Evolutionary conservation across 2,113 vertebrate genomes (phyloP).

Genomic region (Pogonocichla stellata): DNA sequence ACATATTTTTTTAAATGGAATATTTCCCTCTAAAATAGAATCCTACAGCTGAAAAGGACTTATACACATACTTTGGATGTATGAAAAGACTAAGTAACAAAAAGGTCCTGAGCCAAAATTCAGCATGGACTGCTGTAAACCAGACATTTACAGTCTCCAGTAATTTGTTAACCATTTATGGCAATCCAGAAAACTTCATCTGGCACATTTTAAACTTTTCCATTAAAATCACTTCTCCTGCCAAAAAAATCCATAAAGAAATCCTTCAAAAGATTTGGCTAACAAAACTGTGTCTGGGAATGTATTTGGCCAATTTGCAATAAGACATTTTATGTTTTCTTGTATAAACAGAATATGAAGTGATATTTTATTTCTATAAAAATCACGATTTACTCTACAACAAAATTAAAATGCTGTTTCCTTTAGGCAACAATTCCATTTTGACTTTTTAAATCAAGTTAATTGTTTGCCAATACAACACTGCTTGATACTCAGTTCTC

Average conservation of each 20-base stretch:
- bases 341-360: conserved; percentile 65
- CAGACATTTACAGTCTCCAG: conserved; percentile 67
- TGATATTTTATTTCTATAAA: conserved; percentile 49
- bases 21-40: conserved; percentile 19
- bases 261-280: conserved; percentile 73
- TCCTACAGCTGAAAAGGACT: conserved; percentile 2
- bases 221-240: conserved; percentile 69
- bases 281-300: conserved; percentile 81
- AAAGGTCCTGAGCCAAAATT: conserved; percentile 32
- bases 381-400: conserved; percentile 51
- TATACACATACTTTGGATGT: background rate
- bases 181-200: conserved; percentile 73
- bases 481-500: background rate
- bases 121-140: conserved; percentile 46
- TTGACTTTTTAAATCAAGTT: background rate
- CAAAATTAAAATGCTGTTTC: background rate
- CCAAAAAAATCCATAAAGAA: conserved; percentile 78
- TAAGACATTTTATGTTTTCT: conserved; percentile 72
- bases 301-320: conserved; percentile 75
- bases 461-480: background rate
- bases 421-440: conserved; percentile 1
- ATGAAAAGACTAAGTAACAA: conserved; percentile 6
- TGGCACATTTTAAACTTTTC: conserved; percentile 73
- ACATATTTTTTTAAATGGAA: background rate
- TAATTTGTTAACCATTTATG: conserved; percentile 80